Evolutionary conservation across 1,140 invertebrate genomes (phyloP).

Genomic region (Megalopta genalis): DNA sequence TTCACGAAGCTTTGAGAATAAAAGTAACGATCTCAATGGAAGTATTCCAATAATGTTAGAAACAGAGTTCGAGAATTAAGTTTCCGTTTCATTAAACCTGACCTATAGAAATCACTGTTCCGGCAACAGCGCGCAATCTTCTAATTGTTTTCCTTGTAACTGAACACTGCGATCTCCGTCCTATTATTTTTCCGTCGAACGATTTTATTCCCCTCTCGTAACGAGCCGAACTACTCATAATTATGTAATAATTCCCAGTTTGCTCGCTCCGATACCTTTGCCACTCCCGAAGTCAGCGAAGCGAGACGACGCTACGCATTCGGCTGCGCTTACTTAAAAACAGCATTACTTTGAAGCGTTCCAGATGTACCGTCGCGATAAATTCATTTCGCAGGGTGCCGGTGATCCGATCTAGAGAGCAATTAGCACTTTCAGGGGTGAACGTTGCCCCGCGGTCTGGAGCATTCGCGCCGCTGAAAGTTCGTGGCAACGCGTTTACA

Average conservation of each 20-base stretch:
- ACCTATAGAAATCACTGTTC: not conserved
- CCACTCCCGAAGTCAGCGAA: not conserved
- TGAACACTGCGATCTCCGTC: not conserved
- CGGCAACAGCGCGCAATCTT: not conserved
- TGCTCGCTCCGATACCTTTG: not conserved
- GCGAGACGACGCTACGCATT: not conserved
- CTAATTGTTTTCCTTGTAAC: constrained; percentile 1
- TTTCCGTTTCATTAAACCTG: not conserved
- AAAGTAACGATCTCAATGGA: not conserved
- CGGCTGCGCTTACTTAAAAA: constrained; percentile 5
- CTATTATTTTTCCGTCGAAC: not conserved
- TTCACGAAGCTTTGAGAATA: too few relatives aligned
- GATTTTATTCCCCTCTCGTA: not conserved
- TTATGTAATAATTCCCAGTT: not conserved
- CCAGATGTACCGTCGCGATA: constrained; percentile 35
- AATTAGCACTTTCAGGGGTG: constrained; percentile 50
- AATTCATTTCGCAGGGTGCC: constrained; percentile 51
- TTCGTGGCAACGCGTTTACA: constrained; percentile 37
- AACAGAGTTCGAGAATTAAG: not conserved
- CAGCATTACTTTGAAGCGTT: constrained; percentile 23
- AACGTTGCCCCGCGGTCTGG: constrained; percentile 42
- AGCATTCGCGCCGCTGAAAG: constrained; percentile 18
- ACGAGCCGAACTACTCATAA: not conserved
- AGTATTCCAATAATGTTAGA: not conserved
- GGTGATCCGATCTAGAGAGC: constrained; percentile 38